These are phyloP conservation scores for Spisula subtruncata DNA, from an alignment of 2,888 invertebrate species.

Conservation along the genomic window DNA sequence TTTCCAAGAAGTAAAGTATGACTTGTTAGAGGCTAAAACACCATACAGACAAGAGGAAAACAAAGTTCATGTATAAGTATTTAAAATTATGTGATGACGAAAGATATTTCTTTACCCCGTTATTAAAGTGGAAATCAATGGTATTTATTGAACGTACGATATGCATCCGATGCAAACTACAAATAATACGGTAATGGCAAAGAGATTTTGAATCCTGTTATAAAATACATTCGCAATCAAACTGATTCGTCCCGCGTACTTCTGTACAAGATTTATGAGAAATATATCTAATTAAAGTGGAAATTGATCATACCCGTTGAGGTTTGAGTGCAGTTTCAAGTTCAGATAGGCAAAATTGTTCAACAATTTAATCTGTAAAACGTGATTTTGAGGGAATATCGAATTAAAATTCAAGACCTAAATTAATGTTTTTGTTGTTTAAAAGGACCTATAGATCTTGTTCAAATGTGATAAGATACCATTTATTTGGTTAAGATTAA, in stretches of 20 bases:
- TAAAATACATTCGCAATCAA: not conserved
- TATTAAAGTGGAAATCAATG: too few species aligned
- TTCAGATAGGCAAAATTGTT: not conserved
- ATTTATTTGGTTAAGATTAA: too few species aligned
- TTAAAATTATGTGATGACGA: too few species aligned
- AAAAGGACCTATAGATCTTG: not conserved
- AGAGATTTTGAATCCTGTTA: not conserved
- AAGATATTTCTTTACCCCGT: too few species aligned
- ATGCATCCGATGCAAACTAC: not conserved
- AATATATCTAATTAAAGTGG: not conserved
- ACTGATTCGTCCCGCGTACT: not conserved
- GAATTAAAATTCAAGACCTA: not conserved
- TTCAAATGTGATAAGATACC: not conserved
- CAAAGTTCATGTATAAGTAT: too few species aligned
- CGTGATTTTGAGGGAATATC: not conserved
- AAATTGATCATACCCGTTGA: constrained; percentile 11
- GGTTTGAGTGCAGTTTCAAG: not conserved
- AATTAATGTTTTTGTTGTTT: not conserved
- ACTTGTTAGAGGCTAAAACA: too few species aligned
- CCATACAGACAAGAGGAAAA: too few species aligned
- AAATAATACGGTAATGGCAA: not conserved
- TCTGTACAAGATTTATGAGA: not conserved
- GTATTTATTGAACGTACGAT: too few species aligned
- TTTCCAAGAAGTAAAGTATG: too few species aligned
- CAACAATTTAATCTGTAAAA: not conserved